Evolutionary conservation across 2,113 vertebrate genomes (phyloP), one percentile per base, ranked within the genome.

Genomic region (Cnemophilus loriae): DNA sequence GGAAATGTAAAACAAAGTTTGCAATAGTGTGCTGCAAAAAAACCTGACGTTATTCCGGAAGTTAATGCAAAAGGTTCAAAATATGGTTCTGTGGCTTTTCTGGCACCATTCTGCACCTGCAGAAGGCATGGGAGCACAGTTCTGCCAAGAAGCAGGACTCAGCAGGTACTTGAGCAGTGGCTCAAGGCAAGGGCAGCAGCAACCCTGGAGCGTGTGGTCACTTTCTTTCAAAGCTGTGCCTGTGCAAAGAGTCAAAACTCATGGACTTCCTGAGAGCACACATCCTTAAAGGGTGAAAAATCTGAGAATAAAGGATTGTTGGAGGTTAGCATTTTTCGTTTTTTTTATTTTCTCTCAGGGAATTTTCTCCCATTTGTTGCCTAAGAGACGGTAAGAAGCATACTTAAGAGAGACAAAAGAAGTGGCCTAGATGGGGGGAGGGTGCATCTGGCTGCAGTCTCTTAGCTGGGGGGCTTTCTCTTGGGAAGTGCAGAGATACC

Each of bases 1-100:
- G 53, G 67, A 73, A 73, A 60, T 4, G 18, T 55, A 60, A 63
- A 83, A 63, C 35, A 10, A 71, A 59, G 26, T 32, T 35, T 75
- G 57, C 27, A 53, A 73, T 13, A 67, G 59, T 4, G 8, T 6
- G 3, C 26, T n/a, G 9, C 44, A 84, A 76, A 91, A 92, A 64
- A 55, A 1, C 24, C 1, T 13, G 0, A 23, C 2, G 1, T 67
- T 76, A 76, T 60, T 79, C 49, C 0, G 0, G 53, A 33, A 35
- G 28, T 56, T 42, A 52, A 52, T 1, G 20, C 20, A 71, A 79
- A 76, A 77, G 14, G 32, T 44, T 93, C 41, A 60, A 65, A 68
- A 49, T 6, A n/a, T 0, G 10, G 9, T 41, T 52, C 24, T 39
- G n/a, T 26, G 59, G 59, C 22, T 69, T 69, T 56, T 37, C 61